phyloP scores from a whole-genome alignment of 2,113 vertebrate species.

The Sterna hirundo region DNA sequence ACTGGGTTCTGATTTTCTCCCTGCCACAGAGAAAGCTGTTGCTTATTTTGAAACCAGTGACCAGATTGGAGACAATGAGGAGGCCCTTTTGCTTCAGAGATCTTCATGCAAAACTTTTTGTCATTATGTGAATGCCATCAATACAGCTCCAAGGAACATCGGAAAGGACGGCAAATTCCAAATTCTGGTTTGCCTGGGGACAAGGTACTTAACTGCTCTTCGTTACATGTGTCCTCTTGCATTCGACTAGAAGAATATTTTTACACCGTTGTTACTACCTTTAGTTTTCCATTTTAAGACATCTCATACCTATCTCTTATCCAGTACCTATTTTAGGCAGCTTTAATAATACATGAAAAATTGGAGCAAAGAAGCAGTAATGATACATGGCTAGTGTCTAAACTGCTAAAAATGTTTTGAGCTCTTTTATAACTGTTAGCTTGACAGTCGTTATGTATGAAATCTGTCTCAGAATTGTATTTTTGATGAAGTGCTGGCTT shows the following conservation, averaged over 20 bases:
- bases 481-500: neutral
- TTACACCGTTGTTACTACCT: neutral
- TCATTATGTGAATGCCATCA: constrained; percentile 90
- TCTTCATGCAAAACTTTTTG: constrained; percentile 86
- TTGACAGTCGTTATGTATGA: neutral
- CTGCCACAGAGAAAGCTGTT: constrained; percentile 83
- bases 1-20: neutral
- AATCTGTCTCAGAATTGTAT: neutral
- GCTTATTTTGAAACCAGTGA: constrained; percentile 88
- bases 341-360: neutral
- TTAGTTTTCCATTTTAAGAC: neutral
- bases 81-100: constrained; percentile 77
- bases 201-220: constrained; percentile 77
- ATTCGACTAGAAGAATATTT: neutral
- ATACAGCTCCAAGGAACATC: constrained; percentile 88
- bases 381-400: neutral
- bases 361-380: neutral
- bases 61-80: constrained; percentile 85
- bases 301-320: neutral
- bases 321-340: neutral
- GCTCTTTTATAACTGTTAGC: neutral
- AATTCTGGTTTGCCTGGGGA: constrained; percentile 93
- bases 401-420: neutral
- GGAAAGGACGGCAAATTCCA: constrained; percentile 99
- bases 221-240: neutral